Conservation (phyloP, 2,888 invertebrate genomes). For the Drosophila greeni region DNA sequence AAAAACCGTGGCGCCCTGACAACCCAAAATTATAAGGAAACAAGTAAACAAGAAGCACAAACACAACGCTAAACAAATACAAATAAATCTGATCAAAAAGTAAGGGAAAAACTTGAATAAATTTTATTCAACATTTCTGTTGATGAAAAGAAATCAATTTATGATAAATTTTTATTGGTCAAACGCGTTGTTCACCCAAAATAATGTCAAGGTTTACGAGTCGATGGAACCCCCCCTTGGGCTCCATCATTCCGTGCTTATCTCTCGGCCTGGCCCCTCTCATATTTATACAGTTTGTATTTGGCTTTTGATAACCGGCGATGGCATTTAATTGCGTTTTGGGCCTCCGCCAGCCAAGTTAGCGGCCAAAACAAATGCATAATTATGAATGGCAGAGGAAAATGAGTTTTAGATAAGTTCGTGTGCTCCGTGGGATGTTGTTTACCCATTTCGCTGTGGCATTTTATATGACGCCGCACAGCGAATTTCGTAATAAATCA, state of each 20-base stretch:
- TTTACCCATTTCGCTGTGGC: conserved; percentile 18
- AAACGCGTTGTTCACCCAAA: conserved; percentile 24
- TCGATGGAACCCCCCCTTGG: conserved; percentile 1
- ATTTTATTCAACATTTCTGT: conserved; percentile 13
- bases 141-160: conserved; percentile 26
- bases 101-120: conserved; percentile 13
- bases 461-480: conserved; percentile 33
- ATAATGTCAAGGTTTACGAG: conserved; percentile 34
- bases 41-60: conserved; percentile 9
- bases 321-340: conserved; percentile 36
- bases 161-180: conserved; percentile 27
- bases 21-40: conserved; percentile 12
- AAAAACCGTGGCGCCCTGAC: conserved; percentile 8
- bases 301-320: conserved; percentile 39
- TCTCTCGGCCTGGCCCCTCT: conserved; percentile 12
- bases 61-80: conserved; percentile 16
- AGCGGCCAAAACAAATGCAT: conserved; percentile 36
- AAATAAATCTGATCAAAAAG: conserved; percentile 6
- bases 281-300: conserved; percentile 18
- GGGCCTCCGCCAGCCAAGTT: background rate
- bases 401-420: conserved; percentile 34
- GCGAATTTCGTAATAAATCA: conserved; percentile 29
- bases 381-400: conserved; percentile 22
- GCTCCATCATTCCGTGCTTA: conserved; percentile 16
- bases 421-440: conserved; percentile 16